Conservation (phyloP, 2,888 invertebrate species). For the Acleris laterana region DNA sequence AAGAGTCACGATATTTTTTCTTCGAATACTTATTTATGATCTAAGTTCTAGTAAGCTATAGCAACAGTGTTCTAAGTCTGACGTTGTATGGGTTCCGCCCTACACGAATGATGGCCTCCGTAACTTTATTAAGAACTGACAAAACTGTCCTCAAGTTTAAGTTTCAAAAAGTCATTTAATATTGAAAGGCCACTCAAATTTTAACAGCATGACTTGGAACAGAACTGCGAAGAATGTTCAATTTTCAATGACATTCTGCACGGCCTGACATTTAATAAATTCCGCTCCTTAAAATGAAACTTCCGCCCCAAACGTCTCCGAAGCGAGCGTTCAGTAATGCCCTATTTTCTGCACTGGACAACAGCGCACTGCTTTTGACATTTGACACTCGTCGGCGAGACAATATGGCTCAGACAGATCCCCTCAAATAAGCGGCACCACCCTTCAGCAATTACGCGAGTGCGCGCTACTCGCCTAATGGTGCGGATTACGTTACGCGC, state of each 20-base stretch:
- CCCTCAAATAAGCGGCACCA: conserved; percentile 73
- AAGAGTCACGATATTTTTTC: not conserved
- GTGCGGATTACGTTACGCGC: conserved; percentile 72
- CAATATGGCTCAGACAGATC: conserved; percentile 63
- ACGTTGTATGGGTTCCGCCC: conserved; percentile 5
- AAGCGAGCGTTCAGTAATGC: conserved; percentile 6
- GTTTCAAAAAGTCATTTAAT: not conserved
- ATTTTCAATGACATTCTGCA: not conserved
- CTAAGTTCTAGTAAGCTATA: not conserved
- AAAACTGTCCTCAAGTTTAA: not conserved
- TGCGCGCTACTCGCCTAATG: conserved; percentile 71
- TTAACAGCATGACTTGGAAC: not conserved
- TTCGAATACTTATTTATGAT: not conserved
- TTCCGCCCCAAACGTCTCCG: conserved; percentile 2
- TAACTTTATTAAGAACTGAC: conserved; percentile 9
- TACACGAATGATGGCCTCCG: conserved; percentile 3
- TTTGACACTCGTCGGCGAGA: conserved; percentile 67
- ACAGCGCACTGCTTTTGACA: conserved; percentile 48
- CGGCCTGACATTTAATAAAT: not conserved
- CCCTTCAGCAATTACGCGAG: conserved; percentile 74
- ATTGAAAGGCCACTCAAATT: not conserved
- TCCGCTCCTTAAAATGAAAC: conserved; percentile 8
- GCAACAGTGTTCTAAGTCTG: conserved; percentile 7
- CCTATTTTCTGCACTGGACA: conserved; percentile 19
- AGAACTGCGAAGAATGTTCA: not conserved